These are phyloP conservation scores for Hipposideros armiger DNA, from an alignment of 2,113 vertebrate species.

Conservation along the genomic window DNA sequence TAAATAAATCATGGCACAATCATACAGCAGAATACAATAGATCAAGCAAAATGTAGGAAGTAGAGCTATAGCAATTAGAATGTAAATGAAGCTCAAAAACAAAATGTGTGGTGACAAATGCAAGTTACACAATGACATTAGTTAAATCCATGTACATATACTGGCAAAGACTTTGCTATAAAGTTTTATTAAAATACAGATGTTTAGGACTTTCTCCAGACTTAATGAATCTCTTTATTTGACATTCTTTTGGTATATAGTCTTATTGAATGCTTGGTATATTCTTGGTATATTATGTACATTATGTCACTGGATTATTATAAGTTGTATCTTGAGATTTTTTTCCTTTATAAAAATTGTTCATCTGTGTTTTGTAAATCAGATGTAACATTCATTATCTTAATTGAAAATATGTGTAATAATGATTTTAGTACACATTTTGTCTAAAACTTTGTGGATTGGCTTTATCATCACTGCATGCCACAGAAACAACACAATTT, in stretches of 20 bases:
- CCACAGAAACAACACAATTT: slow-evolving; percentile 2
- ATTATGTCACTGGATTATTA: not conserved
- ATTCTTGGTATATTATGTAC: not conserved
- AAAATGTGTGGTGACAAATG: not conserved
- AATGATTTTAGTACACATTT: not conserved
- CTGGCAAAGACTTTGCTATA: not conserved
- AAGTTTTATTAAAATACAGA: not conserved
- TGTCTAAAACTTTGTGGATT: not conserved
- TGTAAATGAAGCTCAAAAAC: slow-evolving; percentile 34
- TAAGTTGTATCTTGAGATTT: not conserved
- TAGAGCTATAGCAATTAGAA: not conserved
- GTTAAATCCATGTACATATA: not conserved
- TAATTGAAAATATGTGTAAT: not conserved
- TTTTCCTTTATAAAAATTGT: slow-evolving; percentile 7
- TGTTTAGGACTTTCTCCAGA: not conserved
- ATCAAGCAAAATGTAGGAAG: not conserved
- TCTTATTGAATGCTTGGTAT: not conserved
- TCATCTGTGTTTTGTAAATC: not conserved
- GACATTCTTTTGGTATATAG: not conserved
- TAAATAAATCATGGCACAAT: not conserved
- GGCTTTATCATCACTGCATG: slow-evolving; percentile 9
- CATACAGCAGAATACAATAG: not conserved
- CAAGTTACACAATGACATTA: not conserved
- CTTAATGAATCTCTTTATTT: not conserved
- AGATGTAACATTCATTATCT: not conserved